Evolutionary conservation across 2,888 invertebrate species (phyloP).

Genomic region (Melieria picta): DNA sequence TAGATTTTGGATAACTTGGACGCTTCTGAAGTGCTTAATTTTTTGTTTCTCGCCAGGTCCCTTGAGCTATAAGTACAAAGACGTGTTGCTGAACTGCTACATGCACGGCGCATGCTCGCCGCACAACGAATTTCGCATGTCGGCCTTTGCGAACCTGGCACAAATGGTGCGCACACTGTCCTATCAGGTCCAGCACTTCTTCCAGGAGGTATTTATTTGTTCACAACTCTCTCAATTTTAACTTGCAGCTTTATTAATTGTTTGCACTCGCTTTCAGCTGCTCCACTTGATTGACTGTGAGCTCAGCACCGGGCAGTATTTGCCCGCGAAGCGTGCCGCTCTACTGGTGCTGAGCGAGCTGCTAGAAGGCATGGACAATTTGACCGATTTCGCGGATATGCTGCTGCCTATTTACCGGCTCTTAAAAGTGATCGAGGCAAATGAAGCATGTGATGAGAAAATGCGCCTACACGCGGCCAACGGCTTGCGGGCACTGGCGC

Average conservation of each 20-base stretch:
- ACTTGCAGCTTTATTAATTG: not conserved
- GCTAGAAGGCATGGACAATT: slow-evolving; percentile 61
- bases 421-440: slow-evolving; percentile 53
- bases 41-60: slow-evolving; percentile 49
- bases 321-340: slow-evolving; percentile 64
- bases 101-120: slow-evolving; percentile 57
- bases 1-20: not conserved
- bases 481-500: slow-evolving; percentile 56
- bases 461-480: slow-evolving; percentile 62
- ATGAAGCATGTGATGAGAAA: slow-evolving; percentile 55
- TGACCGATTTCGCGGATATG: slow-evolving; percentile 61
- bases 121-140: slow-evolving; percentile 61
- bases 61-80: slow-evolving; percentile 61
- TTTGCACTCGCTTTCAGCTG: slow-evolving; percentile 38
- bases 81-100: slow-evolving; percentile 59
- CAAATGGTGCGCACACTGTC: slow-evolving; percentile 59
- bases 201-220: slow-evolving; percentile 56
- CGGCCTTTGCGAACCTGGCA: slow-evolving; percentile 62
- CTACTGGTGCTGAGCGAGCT: slow-evolving; percentile 61
- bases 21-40: not conserved
- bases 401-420: slow-evolving; percentile 62
- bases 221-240: too few relatives aligned
- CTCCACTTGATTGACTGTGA: slow-evolving; percentile 56
- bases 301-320: slow-evolving; percentile 55
- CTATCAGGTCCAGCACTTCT: slow-evolving; percentile 63